Percentiles rank a stretch among this genome's conserved stretches.
Conservation (phyloP, 2,797 vertebrate genomes). For the Enteromius anoplus region DNA sequence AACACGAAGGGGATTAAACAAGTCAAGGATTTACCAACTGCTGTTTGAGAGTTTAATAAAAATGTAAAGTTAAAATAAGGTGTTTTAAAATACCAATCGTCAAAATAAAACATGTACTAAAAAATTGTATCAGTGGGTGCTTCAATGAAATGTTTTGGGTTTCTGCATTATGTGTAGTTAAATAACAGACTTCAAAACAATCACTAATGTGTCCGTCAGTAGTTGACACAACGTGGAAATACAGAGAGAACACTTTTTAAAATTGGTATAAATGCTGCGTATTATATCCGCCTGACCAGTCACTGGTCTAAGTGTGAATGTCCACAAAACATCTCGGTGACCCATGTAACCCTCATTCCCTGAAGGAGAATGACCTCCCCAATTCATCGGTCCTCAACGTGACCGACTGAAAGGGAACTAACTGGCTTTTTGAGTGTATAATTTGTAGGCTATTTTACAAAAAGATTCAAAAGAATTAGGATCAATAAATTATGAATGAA, state of each 20-base stretch:
- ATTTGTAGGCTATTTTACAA: background rate
- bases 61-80: too few species aligned
- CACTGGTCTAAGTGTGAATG: background rate
- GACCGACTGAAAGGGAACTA: background rate
- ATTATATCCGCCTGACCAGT: background rate
- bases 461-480: background rate
- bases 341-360: background rate
- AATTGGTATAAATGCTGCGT: background rate
- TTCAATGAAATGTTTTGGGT: background rate
- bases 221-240: background rate
- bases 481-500: background rate
- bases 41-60: too few species aligned
- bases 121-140: too few species aligned
- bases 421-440: background rate
- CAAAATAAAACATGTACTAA: too few species aligned
- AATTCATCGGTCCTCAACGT: background rate
- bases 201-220: background rate
- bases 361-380: background rate
- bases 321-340: background rate
- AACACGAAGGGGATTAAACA: too few species aligned
- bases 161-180: background rate
- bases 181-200: background rate
- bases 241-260: background rate
- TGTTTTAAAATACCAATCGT: too few species aligned
- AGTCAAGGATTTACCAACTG: too few species aligned